phyloP scores from a whole-genome alignment of 2,797 vertebrate species.

The Clamator glandarius region DNA sequence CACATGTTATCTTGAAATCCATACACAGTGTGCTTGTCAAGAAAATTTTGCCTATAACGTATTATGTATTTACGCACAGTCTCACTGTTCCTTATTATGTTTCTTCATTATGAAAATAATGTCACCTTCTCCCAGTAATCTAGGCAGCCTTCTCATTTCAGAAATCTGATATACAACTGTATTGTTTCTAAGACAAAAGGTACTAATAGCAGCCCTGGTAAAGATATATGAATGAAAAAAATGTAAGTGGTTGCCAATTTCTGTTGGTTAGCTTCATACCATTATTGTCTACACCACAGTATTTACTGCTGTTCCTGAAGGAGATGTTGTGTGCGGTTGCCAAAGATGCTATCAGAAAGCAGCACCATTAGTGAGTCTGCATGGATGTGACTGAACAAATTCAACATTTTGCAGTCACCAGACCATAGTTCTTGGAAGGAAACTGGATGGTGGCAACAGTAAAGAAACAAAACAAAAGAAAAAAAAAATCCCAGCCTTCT shows the following conservation, averaged over 20 bases:
- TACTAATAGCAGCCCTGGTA: background rate
- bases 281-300: background rate
- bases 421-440: background rate
- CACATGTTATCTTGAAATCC: background rate
- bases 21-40: background rate
- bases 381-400: background rate
- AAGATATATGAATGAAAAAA: background rate
- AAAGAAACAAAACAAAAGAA: background rate
- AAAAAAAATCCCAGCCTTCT: background rate
- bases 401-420: background rate
- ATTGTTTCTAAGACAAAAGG: background rate
- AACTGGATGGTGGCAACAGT: background rate
- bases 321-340: background rate
- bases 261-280: background rate
- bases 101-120: background rate
- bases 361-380: background rate
- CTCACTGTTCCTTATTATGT: background rate
- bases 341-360: background rate
- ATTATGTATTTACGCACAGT: background rate
- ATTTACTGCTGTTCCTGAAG: conserved; percentile 3
- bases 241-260: background rate
- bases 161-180: background rate
- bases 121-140: background rate
- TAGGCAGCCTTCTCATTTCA: background rate
- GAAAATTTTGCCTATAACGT: background rate